Base-by-base conservation (phyloP, 1,140 invertebrate genomes). In the Lepidostoma basale region DNA sequence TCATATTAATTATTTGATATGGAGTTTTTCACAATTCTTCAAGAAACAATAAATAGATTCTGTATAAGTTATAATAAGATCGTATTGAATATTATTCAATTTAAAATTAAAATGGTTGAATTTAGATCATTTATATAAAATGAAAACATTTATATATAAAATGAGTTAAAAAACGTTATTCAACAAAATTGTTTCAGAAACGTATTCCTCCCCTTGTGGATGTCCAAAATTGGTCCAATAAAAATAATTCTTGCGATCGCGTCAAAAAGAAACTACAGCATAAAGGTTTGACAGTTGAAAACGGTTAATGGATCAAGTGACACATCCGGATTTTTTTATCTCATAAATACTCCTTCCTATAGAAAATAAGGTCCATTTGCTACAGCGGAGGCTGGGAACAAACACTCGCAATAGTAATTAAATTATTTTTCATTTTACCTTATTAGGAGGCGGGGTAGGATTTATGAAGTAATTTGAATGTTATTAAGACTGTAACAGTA, bases 261-360 rank as follows among this genome's bases (percentile, higher is more conserved):
- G 56, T 42, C 16, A 60, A 42, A 42, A 44, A 40, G 36, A 60
- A 10, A 60, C 33, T 22, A 56, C 52, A 25, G 16, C 33, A 9
- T 30, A 56, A 30, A 59, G 33, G 54, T 22, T 16, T 59, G 36
- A 60, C 56, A 60, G 56, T 60, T 60, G 56, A 60, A 42, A 60
- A 60, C 56, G 56, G 56, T 42, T 60, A 16, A 20, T 16, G 12
- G 26, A 60, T 60, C 56, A 36, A 39, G 56, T 42, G 56, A 16
- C 18, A 60, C 56, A 60, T 60, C 56, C 56, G 56, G 56, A 60
- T 44, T 60, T 59, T 33, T 54, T 60, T 60, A 42, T 60, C 56
- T 59, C 9, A 25, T 23, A 20, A 40, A 40, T 30, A 42, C 22
- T 14, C 36, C 30, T 40, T 44, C 8, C 16, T 60, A 25, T 26